Evolutionary conservation across 1,140 invertebrate genomes (phyloP).

Genomic region (Lineus longissimus): DNA sequence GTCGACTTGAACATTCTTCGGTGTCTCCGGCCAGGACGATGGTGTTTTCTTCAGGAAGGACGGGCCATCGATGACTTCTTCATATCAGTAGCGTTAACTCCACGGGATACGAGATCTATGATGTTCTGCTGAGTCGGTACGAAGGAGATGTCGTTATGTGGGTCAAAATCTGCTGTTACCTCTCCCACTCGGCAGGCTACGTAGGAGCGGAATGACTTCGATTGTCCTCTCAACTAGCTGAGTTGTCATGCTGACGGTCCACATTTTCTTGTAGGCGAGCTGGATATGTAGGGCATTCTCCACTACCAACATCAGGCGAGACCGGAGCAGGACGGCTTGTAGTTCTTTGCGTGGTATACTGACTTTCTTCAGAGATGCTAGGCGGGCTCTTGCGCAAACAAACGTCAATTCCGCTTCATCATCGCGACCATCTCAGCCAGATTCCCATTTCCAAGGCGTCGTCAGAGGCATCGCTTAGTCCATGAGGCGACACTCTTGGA

Average conservation of each 20-base stretch:
- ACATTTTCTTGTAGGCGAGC: not conserved
- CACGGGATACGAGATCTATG: not conserved
- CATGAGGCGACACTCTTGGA: not conserved
- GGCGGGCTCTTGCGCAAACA: not conserved
- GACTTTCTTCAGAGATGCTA: not conserved
- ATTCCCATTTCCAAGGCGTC: not conserved
- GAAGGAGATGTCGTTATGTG: not conserved
- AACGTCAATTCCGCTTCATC: not conserved
- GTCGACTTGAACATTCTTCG: no score
- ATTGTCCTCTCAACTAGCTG: conserved; percentile 1
- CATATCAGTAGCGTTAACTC: not conserved
- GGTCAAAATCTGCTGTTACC: not conserved
- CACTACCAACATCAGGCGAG: not conserved
- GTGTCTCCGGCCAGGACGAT: no score
- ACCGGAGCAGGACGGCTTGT: not conserved
- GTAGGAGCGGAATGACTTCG: not conserved
- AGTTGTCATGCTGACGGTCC: not conserved
- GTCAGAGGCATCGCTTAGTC: not conserved
- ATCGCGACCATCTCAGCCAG: not conserved
- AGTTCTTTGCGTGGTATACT: conserved; percentile 1
- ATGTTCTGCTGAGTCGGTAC: not conserved
- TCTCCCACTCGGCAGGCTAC: not conserved
- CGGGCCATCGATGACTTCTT: not conserved
- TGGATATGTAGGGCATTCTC: not conserved
- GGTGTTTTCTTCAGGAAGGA: not conserved